Percentiles rank a stretch among this genome's conserved stretches.
Conservation (phyloP, 2,113 vertebrate species). For the Danionella cerebrum region DNA sequence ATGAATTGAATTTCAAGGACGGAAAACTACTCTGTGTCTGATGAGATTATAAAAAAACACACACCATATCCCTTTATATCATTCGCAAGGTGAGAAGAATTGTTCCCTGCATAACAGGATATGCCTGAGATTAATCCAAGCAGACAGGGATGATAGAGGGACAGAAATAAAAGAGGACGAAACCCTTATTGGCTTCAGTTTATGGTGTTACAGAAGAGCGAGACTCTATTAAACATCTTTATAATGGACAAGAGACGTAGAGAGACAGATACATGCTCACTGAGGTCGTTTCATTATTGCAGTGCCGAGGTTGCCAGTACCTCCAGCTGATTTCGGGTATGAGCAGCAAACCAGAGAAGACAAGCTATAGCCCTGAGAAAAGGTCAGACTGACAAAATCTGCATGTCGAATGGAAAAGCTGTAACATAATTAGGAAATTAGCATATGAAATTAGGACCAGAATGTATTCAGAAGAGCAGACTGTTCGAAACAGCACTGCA, state of each 20-base stretch:
- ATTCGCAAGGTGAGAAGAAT: constrained; percentile 5
- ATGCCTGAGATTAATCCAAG: neutral
- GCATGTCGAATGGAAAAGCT: constrained; percentile 43
- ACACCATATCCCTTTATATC: neutral
- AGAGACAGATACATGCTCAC: constrained; percentile 33
- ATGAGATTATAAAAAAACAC: constrained; percentile 11
- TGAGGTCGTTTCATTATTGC: constrained; percentile 40
- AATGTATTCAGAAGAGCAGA: neutral
- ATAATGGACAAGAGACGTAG: constrained; percentile 34
- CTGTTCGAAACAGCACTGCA: neutral
- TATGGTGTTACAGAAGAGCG: neutral
- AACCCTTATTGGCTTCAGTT: neutral
- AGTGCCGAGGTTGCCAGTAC: constrained; percentile 22
- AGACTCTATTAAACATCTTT: constrained; percentile 20
- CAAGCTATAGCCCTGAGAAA: constrained; percentile 43
- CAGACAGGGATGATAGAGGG: constrained; percentile 4
- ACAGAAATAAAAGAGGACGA: neutral
- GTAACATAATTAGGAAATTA: constrained; percentile 35
- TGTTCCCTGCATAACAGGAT: constrained; percentile 11
- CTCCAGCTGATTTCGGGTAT: constrained; percentile 33
- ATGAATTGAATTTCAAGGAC: constrained; percentile 11
- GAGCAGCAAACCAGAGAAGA: constrained; percentile 40
- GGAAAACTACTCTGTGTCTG: neutral
- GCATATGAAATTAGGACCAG: constrained; percentile 35
- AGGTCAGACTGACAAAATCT: constrained; percentile 47